A percentile compares a stretch with the other conserved stretches of the same genome.
These are phyloP conservation scores for Automeris io DNA, from an alignment of 2,888 invertebrate genomes.

Conservation along the genomic window DNA sequence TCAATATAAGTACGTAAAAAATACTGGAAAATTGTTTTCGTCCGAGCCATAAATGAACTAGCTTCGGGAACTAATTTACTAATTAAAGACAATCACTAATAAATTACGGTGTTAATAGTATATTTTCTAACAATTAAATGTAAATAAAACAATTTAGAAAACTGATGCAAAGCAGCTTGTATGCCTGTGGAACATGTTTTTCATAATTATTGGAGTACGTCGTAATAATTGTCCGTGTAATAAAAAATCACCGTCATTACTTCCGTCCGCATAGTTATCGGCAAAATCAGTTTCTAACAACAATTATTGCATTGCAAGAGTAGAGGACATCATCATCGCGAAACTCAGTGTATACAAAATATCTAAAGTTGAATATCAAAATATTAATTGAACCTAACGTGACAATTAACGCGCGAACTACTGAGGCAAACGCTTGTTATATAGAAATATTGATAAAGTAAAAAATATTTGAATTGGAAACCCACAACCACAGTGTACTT, in stretches of 20 bases:
- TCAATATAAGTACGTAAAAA: too few species aligned
- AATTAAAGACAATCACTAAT: too few species aligned
- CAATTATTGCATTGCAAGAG: background rate
- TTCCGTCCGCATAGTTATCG: slow-evolving; percentile 46
- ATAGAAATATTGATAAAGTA: background rate
- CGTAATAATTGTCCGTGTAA: slow-evolving; percentile 51
- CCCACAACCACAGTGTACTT: background rate
- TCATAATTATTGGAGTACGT: slow-evolving; percentile 66
- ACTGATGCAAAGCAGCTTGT: slow-evolving; percentile 3
- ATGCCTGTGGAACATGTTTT: slow-evolving; percentile 33
- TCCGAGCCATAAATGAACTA: too few species aligned
- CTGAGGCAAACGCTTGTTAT: background rate
- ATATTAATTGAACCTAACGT: slow-evolving; percentile 3
- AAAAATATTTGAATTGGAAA: background rate
- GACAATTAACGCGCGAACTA: background rate
- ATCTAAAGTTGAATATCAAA: background rate
- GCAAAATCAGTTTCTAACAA: slow-evolving; percentile 22
- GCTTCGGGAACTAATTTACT: too few species aligned
- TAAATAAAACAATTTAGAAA: slow-evolving; percentile 8
- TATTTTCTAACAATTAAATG: slow-evolving; percentile 3
- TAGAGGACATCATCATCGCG: background rate
- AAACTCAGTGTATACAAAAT: background rate
- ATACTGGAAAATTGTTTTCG: too few species aligned
- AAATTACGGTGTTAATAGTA: background rate
- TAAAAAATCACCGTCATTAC: slow-evolving; percentile 34